These are phyloP conservation scores for Anguilla megastoma DNA, from an alignment of 2,797 vertebrate species.

Conservation along the genomic window DNA sequence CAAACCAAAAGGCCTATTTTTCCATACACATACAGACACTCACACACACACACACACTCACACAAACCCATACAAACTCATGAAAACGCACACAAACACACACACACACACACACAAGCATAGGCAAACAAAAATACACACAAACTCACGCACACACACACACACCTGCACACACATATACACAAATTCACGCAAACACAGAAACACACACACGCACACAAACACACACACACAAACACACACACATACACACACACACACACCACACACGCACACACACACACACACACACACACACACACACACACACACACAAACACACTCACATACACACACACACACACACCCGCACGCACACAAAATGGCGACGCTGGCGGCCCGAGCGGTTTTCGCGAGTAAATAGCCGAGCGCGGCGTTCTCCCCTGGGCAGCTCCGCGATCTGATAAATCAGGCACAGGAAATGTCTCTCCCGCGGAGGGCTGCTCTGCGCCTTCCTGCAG, in stretches of 20 bases:
- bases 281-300: too few species aligned
- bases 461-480: conserved; percentile 69
- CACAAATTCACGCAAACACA: too few species aligned
- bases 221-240: background rate
- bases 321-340: too few species aligned
- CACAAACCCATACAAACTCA: too few species aligned
- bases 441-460: conserved; percentile 78
- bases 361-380: background rate
- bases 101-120: background rate
- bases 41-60: too few species aligned
- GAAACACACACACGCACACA: background rate
- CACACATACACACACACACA: background rate
- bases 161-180: too few species aligned
- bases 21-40: background rate
- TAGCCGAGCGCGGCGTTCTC: conserved; percentile 56
- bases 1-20: conserved; percentile 42
- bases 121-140: background rate
- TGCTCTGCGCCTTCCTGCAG: conserved; percentile 64
- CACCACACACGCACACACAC: too few species aligned
- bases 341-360: background rate
- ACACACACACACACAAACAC: too few species aligned
- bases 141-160: background rate
- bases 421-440: conserved; percentile 66
- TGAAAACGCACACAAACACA: too few species aligned
- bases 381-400: background rate